Conservation (phyloP, 2,113 vertebrate genomes). For the Poicephalus gulielmi region DNA sequence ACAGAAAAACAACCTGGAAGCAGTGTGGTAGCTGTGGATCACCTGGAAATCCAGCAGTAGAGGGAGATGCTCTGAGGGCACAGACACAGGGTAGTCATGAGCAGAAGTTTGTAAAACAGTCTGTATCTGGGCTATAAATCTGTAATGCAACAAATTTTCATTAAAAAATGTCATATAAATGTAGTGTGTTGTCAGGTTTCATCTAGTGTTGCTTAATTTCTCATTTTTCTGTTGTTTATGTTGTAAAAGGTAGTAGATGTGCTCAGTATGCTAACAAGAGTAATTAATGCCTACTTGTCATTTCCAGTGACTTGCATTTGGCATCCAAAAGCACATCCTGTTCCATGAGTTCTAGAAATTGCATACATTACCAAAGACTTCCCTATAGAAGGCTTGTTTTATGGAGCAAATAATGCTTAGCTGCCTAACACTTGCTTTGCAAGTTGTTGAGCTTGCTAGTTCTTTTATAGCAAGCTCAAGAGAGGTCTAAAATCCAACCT, state of each 20-base stretch:
- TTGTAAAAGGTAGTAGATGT: background rate
- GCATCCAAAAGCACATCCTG: background rate
- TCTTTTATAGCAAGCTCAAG: background rate
- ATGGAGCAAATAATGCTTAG: fast-evolving
- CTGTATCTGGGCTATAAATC: background rate
- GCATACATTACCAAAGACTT: background rate
- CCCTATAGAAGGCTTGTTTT: background rate
- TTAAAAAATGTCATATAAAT: background rate
- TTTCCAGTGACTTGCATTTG: background rate
- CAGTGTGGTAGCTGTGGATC: background rate
- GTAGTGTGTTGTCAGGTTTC: background rate
- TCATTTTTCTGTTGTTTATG: background rate
- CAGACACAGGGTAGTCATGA: fast-evolving
- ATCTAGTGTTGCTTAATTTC: background rate
- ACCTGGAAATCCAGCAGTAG: background rate
- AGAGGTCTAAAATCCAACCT: background rate
- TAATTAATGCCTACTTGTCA: background rate
- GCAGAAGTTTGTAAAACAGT: background rate
- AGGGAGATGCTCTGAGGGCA: background rate
- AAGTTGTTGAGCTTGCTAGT: background rate
- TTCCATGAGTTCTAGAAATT: background rate
- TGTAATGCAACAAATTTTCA: background rate
- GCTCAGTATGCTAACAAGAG: background rate
- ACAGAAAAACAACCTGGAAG: background rate
- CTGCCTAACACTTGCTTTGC: background rate